Conservation (phyloP, 2,888 invertebrate genomes). For the Adelognathus sp. region DNA sequence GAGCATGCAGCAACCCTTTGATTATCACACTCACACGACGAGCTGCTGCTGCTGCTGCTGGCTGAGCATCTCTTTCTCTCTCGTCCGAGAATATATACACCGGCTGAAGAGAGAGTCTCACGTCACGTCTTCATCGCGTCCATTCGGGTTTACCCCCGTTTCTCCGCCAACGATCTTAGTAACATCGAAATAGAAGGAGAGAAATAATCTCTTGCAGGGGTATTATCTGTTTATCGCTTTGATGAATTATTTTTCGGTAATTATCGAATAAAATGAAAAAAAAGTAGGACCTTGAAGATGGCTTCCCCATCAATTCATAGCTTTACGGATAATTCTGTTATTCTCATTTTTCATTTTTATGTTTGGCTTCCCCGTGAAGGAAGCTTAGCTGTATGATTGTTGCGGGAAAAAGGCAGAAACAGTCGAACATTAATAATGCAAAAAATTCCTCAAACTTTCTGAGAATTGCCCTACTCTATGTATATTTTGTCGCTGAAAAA, state of each 20-base stretch:
- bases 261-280: too few relatives aligned
- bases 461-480: too few relatives aligned
- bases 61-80: neutral
- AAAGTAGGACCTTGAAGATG: too few relatives aligned
- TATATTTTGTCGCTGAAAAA: too few relatives aligned
- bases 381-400: too few relatives aligned
- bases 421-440: too few relatives aligned
- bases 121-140: slow-evolving; percentile 70
- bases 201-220: neutral
- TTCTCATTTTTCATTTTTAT: too few relatives aligned
- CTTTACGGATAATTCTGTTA: too few relatives aligned
- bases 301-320: too few relatives aligned
- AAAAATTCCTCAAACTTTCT: too few relatives aligned
- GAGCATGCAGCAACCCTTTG: slow-evolving; percentile 69
- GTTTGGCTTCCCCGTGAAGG: too few relatives aligned
- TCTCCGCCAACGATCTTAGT: neutral
- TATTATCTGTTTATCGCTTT: neutral
- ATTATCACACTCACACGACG: slow-evolving; percentile 68
- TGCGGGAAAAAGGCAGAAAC: too few relatives aligned
- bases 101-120: slow-evolving; percentile 33
- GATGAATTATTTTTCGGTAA: neutral
- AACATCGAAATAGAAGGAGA: neutral
- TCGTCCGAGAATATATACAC: slow-evolving; percentile 21
- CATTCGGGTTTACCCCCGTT: slow-evolving; percentile 49
- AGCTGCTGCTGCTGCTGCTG: slow-evolving; percentile 42